Base-by-base conservation (phyloP, 2,888 invertebrate genomes). In the Mythimna albipuncta region DNA sequence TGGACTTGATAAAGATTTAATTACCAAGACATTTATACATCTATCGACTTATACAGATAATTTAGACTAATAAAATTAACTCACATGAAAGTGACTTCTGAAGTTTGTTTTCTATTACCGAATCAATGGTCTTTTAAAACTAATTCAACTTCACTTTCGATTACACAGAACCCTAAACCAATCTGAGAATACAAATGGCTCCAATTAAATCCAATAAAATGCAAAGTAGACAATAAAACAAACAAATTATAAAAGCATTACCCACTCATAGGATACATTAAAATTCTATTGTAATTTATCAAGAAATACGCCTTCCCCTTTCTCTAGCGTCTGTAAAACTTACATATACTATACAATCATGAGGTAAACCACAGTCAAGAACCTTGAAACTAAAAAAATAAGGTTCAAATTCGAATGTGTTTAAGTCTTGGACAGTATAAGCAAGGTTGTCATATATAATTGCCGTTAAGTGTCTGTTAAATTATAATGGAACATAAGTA, bases 161-260 rank as follows among this genome's bases (percentile, higher is more conserved):
- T 64, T 65, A 69, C 70, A 83, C 72, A 63, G 81, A 85, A 83
- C 87, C 82, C 81, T 85, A 79, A 87, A 87, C 80, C 74, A 79
- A 80, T 87, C 79, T 77, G 85, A 88, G 87, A 86, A 87, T 88
- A 89, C 87, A 92, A 94, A 94, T 89, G 65, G 87, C 88, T 88
- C 86, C 91, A 94, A 94, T 95, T 94, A 93, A 94, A 91, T 89
- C 88, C 90, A 93, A 93, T 95, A 94, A 94, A 94, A 95, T 95
- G 92, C 91, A 94, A 94, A 89, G 92, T 85, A 89, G 88, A 92
- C 88, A 92, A 93, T 94, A 94, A 94, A 95, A 94, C 93, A 94
- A 95, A 95, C 95, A 95, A 93, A 96, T 96, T 95, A 95, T 93
- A 95, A 94, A 93, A 87, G 83, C 93, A 95, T 95, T 91, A 94